These are phyloP conservation scores for Pachyuromys duprasi DNA, from an alignment of 2,797 vertebrate species.

Conservation along the genomic window DNA sequence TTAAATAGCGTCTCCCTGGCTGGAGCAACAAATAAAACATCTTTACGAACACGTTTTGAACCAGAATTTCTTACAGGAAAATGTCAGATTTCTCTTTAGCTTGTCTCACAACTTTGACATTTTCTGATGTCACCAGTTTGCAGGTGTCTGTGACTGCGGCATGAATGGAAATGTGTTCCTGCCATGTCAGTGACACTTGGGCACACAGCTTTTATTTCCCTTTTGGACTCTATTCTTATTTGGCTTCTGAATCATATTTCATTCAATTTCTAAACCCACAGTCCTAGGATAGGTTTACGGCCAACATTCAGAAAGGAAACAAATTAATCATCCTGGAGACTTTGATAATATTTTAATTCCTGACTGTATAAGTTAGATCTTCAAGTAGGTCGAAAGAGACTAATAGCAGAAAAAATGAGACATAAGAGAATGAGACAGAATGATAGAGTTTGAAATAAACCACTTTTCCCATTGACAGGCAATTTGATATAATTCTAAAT, in stretches of 20 bases:
- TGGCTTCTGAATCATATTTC: conserved; percentile 95
- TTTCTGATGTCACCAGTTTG: conserved; percentile 79
- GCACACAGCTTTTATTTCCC: conserved; percentile 91
- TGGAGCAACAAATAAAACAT: conserved; percentile 86
- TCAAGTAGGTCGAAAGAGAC: conserved; percentile 7
- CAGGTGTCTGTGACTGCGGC: conserved; percentile 79
- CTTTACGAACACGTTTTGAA: conserved; percentile 86
- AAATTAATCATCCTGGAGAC: conserved; percentile 49
- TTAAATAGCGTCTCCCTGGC: conserved; percentile 91
- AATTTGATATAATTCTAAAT: conserved; percentile 53
- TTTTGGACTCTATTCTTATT: conserved; percentile 94
- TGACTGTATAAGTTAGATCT: neutral
- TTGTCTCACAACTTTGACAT: conserved; percentile 75
- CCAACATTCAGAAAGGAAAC: conserved; percentile 78
- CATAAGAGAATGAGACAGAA: neutral
- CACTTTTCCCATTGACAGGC: neutral
- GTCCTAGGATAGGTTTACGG: conserved; percentile 92
- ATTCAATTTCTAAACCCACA: conserved; percentile 93
- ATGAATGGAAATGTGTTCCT: conserved; percentile 83
- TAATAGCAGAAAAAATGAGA: conserved; percentile 31
- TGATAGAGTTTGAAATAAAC: neutral
- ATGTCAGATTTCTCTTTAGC: conserved; percentile 69
- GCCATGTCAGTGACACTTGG: conserved; percentile 89
- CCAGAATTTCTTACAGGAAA: conserved; percentile 83
- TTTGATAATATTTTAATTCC: conserved; percentile 42